These are phyloP conservation scores for Achlya flavicornis DNA, from an alignment of 2,888 invertebrate genomes.

Conservation along the genomic window DNA sequence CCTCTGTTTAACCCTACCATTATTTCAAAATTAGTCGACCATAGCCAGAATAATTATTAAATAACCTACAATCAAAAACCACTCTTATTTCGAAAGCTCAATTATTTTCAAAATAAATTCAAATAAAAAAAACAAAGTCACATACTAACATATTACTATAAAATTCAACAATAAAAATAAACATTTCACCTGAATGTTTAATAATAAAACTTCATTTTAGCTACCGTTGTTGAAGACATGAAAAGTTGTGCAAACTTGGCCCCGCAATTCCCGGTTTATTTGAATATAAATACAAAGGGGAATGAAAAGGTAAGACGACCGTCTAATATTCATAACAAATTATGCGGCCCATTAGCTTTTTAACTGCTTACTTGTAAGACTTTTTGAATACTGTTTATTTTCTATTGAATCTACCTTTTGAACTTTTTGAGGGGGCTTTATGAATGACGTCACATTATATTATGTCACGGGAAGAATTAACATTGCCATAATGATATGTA, in stretches of 20 bases:
- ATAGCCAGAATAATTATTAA: no score
- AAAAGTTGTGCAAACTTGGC: slow-evolving; percentile 27
- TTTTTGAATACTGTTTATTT: slow-evolving; percentile 13
- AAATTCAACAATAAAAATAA: not conserved
- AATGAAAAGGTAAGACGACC: slow-evolving; percentile 25
- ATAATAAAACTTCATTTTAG: slow-evolving; percentile 21
- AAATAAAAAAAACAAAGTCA: not conserved
- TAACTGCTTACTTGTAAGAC: slow-evolving; percentile 25
- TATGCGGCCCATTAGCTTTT: slow-evolving; percentile 43
- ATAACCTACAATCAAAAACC: no score
- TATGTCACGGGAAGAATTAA: no score
- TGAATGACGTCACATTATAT: not conserved
- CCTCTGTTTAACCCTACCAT: no score
- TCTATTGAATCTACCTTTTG: not conserved
- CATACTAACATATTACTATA: not conserved
- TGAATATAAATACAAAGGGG: slow-evolving; percentile 37
- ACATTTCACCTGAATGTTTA: slow-evolving; percentile 19
- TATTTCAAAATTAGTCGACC: no score
- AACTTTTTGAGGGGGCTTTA: not conserved
- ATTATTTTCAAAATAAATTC: no score
- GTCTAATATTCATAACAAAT: slow-evolving; percentile 39
- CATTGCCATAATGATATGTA: not conserved
- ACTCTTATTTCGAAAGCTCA: no score
- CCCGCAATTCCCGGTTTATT: slow-evolving; percentile 27
- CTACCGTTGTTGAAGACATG: slow-evolving; percentile 16